Evolutionary conservation across 2,888 invertebrate species (phyloP).

Genomic region (Hetaerina titia): DNA sequence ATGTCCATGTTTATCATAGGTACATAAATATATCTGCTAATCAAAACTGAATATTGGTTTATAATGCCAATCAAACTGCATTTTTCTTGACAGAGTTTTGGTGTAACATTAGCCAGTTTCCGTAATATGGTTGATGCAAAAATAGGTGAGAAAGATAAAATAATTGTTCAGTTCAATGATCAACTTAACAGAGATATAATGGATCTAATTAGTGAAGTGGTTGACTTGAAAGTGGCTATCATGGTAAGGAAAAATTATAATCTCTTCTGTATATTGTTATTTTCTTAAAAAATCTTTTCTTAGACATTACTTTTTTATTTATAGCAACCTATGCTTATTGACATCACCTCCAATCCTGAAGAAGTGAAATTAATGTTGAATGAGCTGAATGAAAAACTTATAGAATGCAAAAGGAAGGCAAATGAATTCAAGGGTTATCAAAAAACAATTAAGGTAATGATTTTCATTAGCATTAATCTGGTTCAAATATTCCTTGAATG

Average conservation of each 20-base stretch:
- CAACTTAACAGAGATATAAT: constrained; percentile 89
- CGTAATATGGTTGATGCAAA: constrained; percentile 86
- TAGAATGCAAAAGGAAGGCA: constrained; percentile 83
- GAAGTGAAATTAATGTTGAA: constrained; percentile 83
- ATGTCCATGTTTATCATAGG: too few relatives aligned
- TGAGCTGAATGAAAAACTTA: constrained; percentile 82
- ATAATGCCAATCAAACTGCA: background rate
- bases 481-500: too few relatives aligned
- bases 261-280: background rate
- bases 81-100: constrained; percentile 78
- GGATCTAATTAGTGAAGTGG: constrained; percentile 85
- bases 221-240: constrained; percentile 85
- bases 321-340: constrained; percentile 87
- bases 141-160: constrained; percentile 83
- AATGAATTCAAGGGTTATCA: constrained; percentile 89
- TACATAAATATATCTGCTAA: too few relatives aligned
- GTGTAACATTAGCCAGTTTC: constrained; percentile 82
- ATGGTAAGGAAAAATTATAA: constrained; percentile 78
- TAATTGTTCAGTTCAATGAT: constrained; percentile 85
- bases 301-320: background rate
- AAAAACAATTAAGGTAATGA: constrained; percentile 87
- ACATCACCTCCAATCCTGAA: constrained; percentile 84
- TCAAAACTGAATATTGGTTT: background rate
- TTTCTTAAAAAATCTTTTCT: background rate
- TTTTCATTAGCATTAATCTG: too few relatives aligned